Percentiles rank a stretch among this genome's conserved stretches.
Evolutionary conservation across 2,113 vertebrate genomes (phyloP).

Genomic region (Hirundichthys speculiger): DNA sequence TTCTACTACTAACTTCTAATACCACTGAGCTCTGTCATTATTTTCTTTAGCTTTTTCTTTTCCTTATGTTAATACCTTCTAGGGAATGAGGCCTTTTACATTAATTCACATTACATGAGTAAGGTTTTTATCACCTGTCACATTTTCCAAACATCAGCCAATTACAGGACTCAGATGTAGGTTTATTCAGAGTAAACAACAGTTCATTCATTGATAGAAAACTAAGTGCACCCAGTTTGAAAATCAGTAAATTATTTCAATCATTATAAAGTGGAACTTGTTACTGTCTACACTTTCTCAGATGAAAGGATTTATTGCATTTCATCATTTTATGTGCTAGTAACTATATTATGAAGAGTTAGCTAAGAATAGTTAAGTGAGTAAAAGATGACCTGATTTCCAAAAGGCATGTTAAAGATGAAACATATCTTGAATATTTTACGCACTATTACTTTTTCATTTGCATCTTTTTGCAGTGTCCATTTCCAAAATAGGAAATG

Average conservation of each 20-base stretch:
- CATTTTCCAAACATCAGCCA: neutral
- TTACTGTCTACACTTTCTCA: neutral
- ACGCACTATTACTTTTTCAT: conserved; percentile 16
- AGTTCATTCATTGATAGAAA: neutral
- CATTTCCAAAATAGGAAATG: neutral
- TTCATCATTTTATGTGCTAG: conserved; percentile 4
- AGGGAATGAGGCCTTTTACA: too few relatives aligned
- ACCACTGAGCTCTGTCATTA: too few relatives aligned
- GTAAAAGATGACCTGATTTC: conserved; percentile 21
- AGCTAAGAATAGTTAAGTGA: conserved; percentile 11
- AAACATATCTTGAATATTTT: conserved; percentile 8
- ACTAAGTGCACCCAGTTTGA: neutral
- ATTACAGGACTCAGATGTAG: neutral
- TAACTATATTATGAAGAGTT: conserved; percentile 1
- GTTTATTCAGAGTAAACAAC: neutral
- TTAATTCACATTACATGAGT: too few relatives aligned
- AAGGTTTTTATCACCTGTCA: too few relatives aligned
- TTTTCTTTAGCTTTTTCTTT: too few relatives aligned
- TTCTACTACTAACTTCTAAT: too few relatives aligned
- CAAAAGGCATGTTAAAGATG: conserved; percentile 4
- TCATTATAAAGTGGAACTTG: neutral
- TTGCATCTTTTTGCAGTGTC: neutral
- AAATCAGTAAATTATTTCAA: neutral
- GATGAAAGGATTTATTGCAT: conserved; percentile 3
- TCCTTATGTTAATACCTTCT: too few relatives aligned